Base-by-base conservation (phyloP, 2,888 invertebrate species). In the Steinernema hermaphroditum region DNA sequence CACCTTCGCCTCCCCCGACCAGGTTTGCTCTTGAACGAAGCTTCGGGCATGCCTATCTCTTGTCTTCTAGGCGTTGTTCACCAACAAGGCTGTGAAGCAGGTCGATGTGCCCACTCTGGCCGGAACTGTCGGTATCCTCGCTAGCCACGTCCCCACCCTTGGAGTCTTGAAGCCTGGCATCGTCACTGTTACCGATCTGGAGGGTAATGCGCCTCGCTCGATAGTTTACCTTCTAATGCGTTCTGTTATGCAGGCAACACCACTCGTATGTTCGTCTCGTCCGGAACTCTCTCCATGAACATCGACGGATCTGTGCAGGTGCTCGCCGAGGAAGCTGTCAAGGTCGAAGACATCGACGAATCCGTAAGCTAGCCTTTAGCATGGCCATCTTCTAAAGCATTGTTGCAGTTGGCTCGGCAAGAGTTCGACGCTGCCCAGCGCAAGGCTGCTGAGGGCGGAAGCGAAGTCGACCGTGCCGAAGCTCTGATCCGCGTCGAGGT, bases 131-230 rank as follows among this genome's bases (percentile, higher is more conserved):
- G 85, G 85, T 80, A 80, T 85, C 62, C 78, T 85, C 62, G 84
- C 85, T 41, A 83, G 76, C 75, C 85, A 85, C 80, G 85, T 85
- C 50, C 85, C 85, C 70, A 85, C 84, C 37, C 83, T 85, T 72
- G 85, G 84, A 74, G 84, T 85, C 54, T 75, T 85, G 44, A 85
- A 85, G 79, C 85, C 85, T 68, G 85, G 85, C 73, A 82, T 85
- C 46, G 82, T 86, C 57, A 73, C 80, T 29, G 84, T 85, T 68
- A 82, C 81, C 69, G 80, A 82, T 43, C 62, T 72, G 14, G 84
- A 85, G 27, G 84, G 84, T 84, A 68, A 27, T 16, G 34, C n/a
- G n/a, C n/a, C n/a, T 27, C 0, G 16, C 69, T 41, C 6, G n/a
- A 14, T 6, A 29, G 19, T n/a, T n/a, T n/a, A n/a, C n/a, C n/a